Evolutionary conservation across 2,113 vertebrate species (phyloP).

Genomic region (Pelecanoides urinatrix): DNA sequence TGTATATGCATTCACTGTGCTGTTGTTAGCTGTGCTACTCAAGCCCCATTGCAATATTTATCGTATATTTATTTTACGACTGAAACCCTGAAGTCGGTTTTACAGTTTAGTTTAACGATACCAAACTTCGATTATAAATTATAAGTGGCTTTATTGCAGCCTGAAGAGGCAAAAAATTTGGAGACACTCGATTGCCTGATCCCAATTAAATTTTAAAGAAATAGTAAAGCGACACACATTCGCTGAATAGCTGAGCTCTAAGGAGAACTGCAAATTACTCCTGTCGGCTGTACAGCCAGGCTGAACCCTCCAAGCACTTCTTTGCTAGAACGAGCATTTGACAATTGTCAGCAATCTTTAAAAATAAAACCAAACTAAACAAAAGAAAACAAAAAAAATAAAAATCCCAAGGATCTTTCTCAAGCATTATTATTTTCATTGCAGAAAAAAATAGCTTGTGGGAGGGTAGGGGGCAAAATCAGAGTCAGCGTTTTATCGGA

Average conservation of each 20-base stretch:
- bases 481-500: slow-evolving; percentile 4
- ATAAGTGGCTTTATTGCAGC: slow-evolving; percentile 39
- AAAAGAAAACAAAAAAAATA: background rate
- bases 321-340: slow-evolving; percentile 27
- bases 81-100: slow-evolving; percentile 61
- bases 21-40: background rate
- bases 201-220: slow-evolving; percentile 72
- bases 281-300: background rate
- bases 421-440: slow-evolving; percentile 7
- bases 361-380: slow-evolving; percentile 38
- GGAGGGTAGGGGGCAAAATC: slow-evolving; percentile 2
- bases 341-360: slow-evolving; percentile 48
- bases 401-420: background rate
- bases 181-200: slow-evolving; percentile 37
- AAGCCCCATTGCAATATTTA: slow-evolving; percentile 41
- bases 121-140: slow-evolving; percentile 75
- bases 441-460: background rate
- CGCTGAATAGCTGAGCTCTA: background rate
- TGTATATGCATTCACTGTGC: background rate
- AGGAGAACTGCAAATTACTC: slow-evolving; percentile 17
- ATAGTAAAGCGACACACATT: slow-evolving; percentile 39
- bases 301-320: background rate
- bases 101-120: slow-evolving; percentile 68
- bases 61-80: slow-evolving; percentile 55
- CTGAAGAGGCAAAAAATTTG: slow-evolving; percentile 11